phyloP scores from a whole-genome alignment of 1,140 invertebrate genomes.

The Drosophila eugracilis region DNA sequence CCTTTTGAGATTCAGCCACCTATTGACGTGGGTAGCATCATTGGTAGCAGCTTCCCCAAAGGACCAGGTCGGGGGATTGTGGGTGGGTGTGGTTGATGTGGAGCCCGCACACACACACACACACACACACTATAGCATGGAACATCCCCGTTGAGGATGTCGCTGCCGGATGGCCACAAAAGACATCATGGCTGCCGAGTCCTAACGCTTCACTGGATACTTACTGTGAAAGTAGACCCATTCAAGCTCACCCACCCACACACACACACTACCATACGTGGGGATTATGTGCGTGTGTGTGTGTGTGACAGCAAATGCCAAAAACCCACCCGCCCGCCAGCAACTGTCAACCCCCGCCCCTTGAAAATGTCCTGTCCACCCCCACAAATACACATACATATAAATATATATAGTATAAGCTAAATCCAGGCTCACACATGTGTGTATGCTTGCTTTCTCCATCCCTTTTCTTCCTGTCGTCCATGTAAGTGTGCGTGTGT shows the following conservation, averaged over 20 bases:
- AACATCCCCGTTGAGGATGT: conserved; percentile 64
- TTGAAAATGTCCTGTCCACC: conserved; percentile 23
- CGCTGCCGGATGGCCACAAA: conserved; percentile 76
- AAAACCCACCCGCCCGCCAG: conserved; percentile 64
- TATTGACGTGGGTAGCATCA: conserved; percentile 50
- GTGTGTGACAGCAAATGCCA: conserved; percentile 77
- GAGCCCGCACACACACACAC: conserved; percentile 16
- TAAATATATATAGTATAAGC: conserved; percentile 33
- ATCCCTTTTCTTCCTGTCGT: neutral
- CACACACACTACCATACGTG: conserved; percentile 6
- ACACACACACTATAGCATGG: conserved; percentile 5
- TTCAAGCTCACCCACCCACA: conserved; percentile 59
- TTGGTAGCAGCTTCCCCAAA: conserved; percentile 36
- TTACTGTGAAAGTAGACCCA: conserved; percentile 78
- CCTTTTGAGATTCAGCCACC: conserved; percentile 31
- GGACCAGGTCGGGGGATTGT: neutral
- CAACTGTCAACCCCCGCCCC: conserved; percentile 31
- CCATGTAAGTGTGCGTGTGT: neutral
- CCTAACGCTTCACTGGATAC: conserved; percentile 81
- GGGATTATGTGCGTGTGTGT: conserved; percentile 43
- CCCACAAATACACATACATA: conserved; percentile 23
- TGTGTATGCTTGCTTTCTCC: conserved; percentile 24
- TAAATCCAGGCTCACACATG: conserved; percentile 26
- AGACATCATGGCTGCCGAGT: conserved; percentile 79
- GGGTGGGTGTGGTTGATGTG: neutral